Evolutionary conservation across 2,888 invertebrate genomes (phyloP), one percentile per base, ranked within the genome.

Genomic region (Meandrusa payeni): DNA sequence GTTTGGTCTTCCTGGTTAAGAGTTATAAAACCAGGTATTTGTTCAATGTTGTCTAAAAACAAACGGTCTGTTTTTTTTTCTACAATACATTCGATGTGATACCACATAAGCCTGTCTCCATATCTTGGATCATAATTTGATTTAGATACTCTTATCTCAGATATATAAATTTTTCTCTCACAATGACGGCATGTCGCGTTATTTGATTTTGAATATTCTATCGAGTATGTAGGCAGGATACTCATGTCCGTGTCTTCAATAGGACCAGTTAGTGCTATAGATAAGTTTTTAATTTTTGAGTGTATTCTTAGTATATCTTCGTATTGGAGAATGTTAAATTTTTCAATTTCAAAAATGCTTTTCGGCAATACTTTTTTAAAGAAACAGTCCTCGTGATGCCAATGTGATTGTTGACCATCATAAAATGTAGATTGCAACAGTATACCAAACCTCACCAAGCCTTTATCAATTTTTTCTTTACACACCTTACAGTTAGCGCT

Each of bases 371-470:
- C 10, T 10, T 39, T 39, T 3, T 28, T 10, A 2, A 39, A 39
- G 10, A 39, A 39, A 20, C 39, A 39, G 7, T 29, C 39, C 15
- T 39, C 39, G 2, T 39, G 39, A 23, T 29, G 29, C 39, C 39
- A 39, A 39, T 39, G 29, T 22, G n/a, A 10, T 29, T 39, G 39
- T 7, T 22, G 4, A 7, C 12, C 20, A 10, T 39, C 39, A 29
- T 12, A 39, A 39, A 29, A 39, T 29, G 7, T 7, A 6, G 39
- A 39, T 7, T 22, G 39, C 23, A 39, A 22, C 5, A 20, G 2
- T 9, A 39, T 39, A 9, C 39, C 39, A 7, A 39, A 39, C 3
- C 39, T 13, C 9, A 39, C 3, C 5, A 23, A 13, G 7, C 22
- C 39, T 39, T 39, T 39, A 29, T 15, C 19, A 20, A 39, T 39